These are phyloP conservation scores for Sciurus niger DNA, from an alignment of 2,113 vertebrate species.

Conservation along the genomic window DNA sequence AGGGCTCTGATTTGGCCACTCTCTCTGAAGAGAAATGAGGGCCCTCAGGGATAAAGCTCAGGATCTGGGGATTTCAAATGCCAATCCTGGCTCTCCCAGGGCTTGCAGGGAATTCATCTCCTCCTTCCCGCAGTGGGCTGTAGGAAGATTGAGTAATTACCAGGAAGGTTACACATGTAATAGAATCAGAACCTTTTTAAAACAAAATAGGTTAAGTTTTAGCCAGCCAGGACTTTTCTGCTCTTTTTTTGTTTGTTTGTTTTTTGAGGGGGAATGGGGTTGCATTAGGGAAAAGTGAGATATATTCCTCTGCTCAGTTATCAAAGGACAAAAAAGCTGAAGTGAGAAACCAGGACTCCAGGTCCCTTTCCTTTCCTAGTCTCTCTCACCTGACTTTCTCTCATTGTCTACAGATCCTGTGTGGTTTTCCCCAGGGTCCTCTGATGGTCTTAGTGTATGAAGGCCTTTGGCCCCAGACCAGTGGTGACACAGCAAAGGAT, in stretches of 20 bases:
- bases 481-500: background rate
- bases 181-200: background rate
- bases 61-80: background rate
- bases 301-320: background rate
- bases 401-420: background rate
- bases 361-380: constrained; percentile 13
- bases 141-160: background rate
- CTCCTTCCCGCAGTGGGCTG: no score
- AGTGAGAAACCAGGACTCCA: background rate
- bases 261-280: background rate
- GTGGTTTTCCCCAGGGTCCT: background rate
- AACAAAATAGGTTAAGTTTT: background rate
- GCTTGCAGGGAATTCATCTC: background rate
- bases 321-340: background rate
- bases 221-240: background rate
- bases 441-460: background rate
- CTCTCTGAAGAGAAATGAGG: background rate
- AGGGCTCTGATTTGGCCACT: background rate
- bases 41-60: background rate
- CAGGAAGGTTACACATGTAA: background rate
- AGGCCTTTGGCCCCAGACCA: constrained; percentile 28
- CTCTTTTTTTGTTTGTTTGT: background rate
- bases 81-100: background rate
- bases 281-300: background rate
- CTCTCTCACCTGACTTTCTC: constrained; percentile 1